Base-by-base conservation (phyloP, 2,888 invertebrate genomes). In the Clistopyga incitator region DNA sequence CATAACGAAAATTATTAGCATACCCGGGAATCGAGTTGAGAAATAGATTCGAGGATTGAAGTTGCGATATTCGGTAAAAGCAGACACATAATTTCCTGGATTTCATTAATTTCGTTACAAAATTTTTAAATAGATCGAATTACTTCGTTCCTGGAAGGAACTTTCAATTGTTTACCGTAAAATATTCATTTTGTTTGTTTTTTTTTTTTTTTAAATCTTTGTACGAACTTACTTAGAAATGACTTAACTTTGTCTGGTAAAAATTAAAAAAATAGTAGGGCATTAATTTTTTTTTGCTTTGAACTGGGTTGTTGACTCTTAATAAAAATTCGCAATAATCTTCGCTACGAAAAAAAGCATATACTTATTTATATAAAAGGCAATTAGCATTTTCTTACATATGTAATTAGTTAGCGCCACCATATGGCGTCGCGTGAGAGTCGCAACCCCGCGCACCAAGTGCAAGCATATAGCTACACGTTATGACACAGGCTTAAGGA, bases 361-460 rank as follows among this genome's bases (percentile, higher is more conserved):
- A 50, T 45, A 6, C 29, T 11, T 56, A 13, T 15, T 29, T 45
- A 70, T 42, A 45, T 65, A 68, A n/a, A 64, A 54, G 13, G 11
- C 52, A 59, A 82, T 82, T 75, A 71, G 50, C 71, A 82, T 82
- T 76, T 79, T 59, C 56, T 76, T 71, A 56, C 76, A 79, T 76
- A 76, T 75, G 47, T 56, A 76, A 79, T 82, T 45, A 79, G 76
- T 71, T 76, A 67, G 78, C 82, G 79, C 82, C 75, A 71, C 76
- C 82, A 79, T 82, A 82, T 82, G 82, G 82, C 67, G 23, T 76
- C 67, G 75, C 76, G 75, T 76, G 79, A 76, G 79, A 74, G 54
- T 18, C 11, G 25, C 54, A 47, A n/a, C 20, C 67, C 56, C 42
- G 56, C 38, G 47, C 34, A 70, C 61, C 61, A 23, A 42, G 23